These are phyloP conservation scores for Muschampia plurimacula DNA, from an alignment of 2,888 invertebrate species.

Conservation along the genomic window DNA sequence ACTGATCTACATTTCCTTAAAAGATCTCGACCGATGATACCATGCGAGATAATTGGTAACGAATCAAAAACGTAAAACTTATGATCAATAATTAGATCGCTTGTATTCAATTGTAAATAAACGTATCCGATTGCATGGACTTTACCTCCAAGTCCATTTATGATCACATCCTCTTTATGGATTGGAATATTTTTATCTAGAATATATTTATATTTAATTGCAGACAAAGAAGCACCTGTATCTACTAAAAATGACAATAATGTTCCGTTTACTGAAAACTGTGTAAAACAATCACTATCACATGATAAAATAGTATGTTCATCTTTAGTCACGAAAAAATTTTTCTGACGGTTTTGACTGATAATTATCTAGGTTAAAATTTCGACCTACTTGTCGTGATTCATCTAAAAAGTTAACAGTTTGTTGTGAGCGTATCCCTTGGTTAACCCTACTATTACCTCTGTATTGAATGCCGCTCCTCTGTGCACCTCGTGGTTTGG, in stretches of 20 bases:
- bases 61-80: not conserved
- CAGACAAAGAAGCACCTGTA: not conserved
- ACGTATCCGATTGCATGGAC: not conserved
- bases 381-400: not conserved
- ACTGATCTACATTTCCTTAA: not conserved
- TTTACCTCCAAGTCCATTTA: not conserved
- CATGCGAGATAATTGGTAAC: not conserved
- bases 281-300: slow-evolving; percentile 4
- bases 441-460: not conserved
- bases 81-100: not conserved
- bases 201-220: not conserved
- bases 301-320: slow-evolving; percentile 4
- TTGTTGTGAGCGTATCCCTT: not conserved
- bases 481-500: not conserved
- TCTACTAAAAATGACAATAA: slow-evolving; percentile 2
- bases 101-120: not conserved
- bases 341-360: not conserved
- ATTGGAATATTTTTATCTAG: not conserved
- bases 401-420: not conserved
- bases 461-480: not conserved
- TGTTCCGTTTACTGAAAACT: slow-evolving; percentile 1
- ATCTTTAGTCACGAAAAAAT: slow-evolving; percentile 2
- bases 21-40: not conserved
- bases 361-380: too few relatives aligned
- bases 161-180: not conserved